These are phyloP conservation scores for Synanceia verrucosa DNA, from an alignment of 2,797 vertebrate genomes.

Conservation along the genomic window DNA sequence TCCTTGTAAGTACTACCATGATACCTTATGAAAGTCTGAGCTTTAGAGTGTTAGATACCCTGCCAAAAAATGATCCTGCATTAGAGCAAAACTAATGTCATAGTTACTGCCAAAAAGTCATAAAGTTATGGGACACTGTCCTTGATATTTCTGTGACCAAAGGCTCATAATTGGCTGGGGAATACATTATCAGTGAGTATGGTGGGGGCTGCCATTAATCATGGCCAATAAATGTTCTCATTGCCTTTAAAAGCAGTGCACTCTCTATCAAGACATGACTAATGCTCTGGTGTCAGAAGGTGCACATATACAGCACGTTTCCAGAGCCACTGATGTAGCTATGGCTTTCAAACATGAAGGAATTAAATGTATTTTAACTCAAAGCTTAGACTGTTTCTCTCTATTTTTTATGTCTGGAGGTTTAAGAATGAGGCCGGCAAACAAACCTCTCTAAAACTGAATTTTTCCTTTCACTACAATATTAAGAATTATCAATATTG, in stretches of 20 bases:
- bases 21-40: background rate
- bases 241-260: constrained; percentile 6
- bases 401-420: background rate
- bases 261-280: background rate
- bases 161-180: background rate
- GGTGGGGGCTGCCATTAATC: background rate
- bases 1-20: background rate
- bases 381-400: background rate
- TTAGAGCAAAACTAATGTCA: background rate
- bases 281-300: background rate
- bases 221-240: constrained; percentile 1
- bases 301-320: background rate
- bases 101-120: background rate
- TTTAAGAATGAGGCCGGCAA: background rate
- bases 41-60: background rate
- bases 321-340: background rate
- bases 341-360: background rate
- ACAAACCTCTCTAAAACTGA: background rate
- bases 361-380: no score
- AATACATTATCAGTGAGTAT: background rate
- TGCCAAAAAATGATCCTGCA: background rate
- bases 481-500: background rate
- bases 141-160: background rate
- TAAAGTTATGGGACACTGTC: background rate
- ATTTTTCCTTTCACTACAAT: no score